Base-by-base conservation (phyloP, 2,113 vertebrate genomes). In the Calonectris borealis region DNA sequence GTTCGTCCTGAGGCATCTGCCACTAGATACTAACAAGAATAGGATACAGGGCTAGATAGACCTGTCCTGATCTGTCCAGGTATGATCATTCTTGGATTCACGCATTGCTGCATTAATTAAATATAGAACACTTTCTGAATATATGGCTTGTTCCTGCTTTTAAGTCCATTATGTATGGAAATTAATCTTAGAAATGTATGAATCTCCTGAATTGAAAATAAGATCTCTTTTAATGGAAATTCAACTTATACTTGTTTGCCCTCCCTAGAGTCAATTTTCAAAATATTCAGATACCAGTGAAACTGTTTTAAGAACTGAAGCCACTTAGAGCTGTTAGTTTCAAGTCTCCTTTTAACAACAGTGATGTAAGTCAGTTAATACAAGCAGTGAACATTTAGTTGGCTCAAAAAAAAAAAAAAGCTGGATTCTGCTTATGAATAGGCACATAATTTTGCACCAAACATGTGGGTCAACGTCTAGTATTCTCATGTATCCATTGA, bases 241-340 rank as follows among this genome's bases (percentile, higher is more conserved):
- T 73, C 34, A 86, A 3, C 66, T 83, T 94, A 52, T 76, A 14
- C 15, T 84, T 61, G n/a, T 69, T 88, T 1, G 0, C 36, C 29
- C 36, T 88, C 51, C n/a, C 20, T 66, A 32, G 49, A 51, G 31
- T 14, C 94, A 66, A 34, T 93, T 92, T 77, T 88, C 52, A 86
- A 55, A 82, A 32, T n/a, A 49, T 0, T 92, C 62, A 77, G 7
- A 44, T 80, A 64, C 70, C 64, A 62, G 38, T 88, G 85, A 90
- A 95, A 88, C 90, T 85, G 65, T 79, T 96, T 54, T 18, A 88
- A 91, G 82, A 93, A 73, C 87, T 54, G 81, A 85, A 86, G 88
- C 60, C 51, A 5, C 14, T 58, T 29, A 21, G 61, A 86, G 48
- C 66, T 94, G 69, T 72, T 85, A 44, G 82, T 96, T 94, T 94